Base-by-base conservation (phyloP, 1,140 invertebrate species). In the Halictus rubicundus region DNA sequence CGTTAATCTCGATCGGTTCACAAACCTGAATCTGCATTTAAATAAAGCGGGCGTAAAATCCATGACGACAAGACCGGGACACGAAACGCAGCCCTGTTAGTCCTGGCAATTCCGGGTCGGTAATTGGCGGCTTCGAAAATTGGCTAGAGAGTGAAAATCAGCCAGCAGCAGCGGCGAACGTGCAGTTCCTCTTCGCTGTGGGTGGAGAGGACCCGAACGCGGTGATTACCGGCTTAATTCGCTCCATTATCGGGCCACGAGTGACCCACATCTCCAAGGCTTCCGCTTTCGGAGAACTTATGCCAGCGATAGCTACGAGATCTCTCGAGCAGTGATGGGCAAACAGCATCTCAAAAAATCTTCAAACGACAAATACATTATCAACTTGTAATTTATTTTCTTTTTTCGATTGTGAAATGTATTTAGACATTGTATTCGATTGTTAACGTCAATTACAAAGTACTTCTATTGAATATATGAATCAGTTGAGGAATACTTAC, bases 91-190 rank as follows among this genome's bases (percentile, higher is more conserved):
- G 49, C 27, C 39, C 75, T 75, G 83, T 85, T 78, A 68, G 54
- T 42, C n/a, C n/a, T 10, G 27, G 46, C 59, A n/a, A 57, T 72
- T 72, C 37, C 46, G 59, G 66, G 25, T 49, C 57, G 32, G 64
- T 86, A 82, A 86, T 86, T 82, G 76, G 54, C 39, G 54, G 76
- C 68, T 85, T 79, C 76, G 72, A 73, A 85, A 80, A 82, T 82
- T 82, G 42, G 19, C 59, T 77, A 69, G 76, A 86, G 85, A 86
- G 83, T 86, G 80, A 85, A 82, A 86, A 82, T 82, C 72, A 63
- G 42, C 82, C 79, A 57, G 72, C 52, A 80, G 82, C 78, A 25
- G 39, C 37, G 32, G 32, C 32, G 60, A 70, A 46, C 80, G 2
- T 59, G 23, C 52, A 80, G 32, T 16, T 42, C 52, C 54, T 68